phyloP scores from a whole-genome alignment of 2,113 vertebrate species.

The Chamaetylas fuelleborni region DNA sequence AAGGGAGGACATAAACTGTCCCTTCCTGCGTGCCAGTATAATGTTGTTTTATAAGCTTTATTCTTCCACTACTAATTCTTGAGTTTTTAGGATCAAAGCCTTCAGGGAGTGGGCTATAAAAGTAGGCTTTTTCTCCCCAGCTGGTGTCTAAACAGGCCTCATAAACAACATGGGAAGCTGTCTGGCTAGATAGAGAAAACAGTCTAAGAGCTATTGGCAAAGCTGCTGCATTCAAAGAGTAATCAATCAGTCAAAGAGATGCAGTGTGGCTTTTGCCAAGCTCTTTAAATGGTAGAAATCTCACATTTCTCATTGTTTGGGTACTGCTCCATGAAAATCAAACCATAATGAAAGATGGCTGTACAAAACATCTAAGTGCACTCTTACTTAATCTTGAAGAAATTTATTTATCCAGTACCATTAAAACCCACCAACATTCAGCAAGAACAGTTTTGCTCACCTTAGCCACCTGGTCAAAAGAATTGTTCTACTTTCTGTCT shows the following conservation, averaged over 20 bases:
- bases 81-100: conserved; percentile 2
- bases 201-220: conserved; percentile 39
- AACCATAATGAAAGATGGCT: background rate
- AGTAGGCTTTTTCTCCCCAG: background rate
- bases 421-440: background rate
- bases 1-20: background rate
- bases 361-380: background rate
- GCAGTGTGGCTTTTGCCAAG: background rate
- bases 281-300: conserved; percentile 21
- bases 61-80: background rate
- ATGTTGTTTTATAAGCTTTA: background rate
- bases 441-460: background rate
- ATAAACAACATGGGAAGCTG: conserved; percentile 30
- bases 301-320: conserved; percentile 2
- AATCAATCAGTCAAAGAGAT: conserved; percentile 16
- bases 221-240: background rate
- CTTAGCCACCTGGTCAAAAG: background rate
- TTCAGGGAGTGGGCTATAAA: background rate
- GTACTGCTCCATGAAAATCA: conserved; percentile 13
- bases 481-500: background rate
- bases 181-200: conserved; percentile 27
- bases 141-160: conserved; percentile 7
- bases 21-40: background rate
- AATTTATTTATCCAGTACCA: background rate
- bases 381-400: background rate